Percentiles rank a stretch among this genome's conserved stretches.
phyloP scores from a whole-genome alignment of 1,140 invertebrate species.

The Cyrtorhinus lividipennis region DNA sequence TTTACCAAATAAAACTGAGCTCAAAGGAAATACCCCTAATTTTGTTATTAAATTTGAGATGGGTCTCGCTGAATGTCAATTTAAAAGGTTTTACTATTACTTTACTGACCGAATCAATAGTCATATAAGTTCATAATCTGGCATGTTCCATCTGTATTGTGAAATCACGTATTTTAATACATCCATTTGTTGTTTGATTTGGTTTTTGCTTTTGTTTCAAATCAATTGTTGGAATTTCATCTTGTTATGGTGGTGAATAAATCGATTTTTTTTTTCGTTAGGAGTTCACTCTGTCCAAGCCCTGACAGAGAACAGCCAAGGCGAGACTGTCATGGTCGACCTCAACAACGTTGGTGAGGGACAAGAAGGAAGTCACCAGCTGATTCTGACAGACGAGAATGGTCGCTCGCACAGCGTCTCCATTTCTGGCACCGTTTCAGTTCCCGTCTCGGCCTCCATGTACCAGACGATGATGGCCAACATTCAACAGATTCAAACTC shows the following conservation, averaged over 20 bases:
- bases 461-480: conserved; percentile 92
- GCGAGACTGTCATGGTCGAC: conserved; percentile 59
- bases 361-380: conserved; percentile 65
- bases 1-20: too few species aligned
- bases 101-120: too few species aligned
- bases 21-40: too few species aligned
- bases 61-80: too few species aligned
- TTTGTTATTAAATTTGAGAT: too few species aligned
- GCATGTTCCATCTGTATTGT: too few species aligned
- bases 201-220: not conserved
- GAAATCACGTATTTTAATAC: not conserved
- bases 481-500: conserved; percentile 63
- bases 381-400: conserved; percentile 86
- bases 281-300: conserved; percentile 60
- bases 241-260: too few species aligned
- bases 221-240: not conserved
- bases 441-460: conserved; percentile 87
- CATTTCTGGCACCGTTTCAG: conserved; percentile 86
- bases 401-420: conserved; percentile 64
- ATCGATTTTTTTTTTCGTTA: too few species aligned
- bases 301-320: conserved; percentile 46
- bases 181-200: not conserved
- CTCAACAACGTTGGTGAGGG: conserved; percentile 73
- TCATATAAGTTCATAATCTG: too few species aligned
- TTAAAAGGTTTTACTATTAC: too few species aligned